Conservation (phyloP, 2,888 invertebrate genomes). For the Gastrophysa polygoni region DNA sequence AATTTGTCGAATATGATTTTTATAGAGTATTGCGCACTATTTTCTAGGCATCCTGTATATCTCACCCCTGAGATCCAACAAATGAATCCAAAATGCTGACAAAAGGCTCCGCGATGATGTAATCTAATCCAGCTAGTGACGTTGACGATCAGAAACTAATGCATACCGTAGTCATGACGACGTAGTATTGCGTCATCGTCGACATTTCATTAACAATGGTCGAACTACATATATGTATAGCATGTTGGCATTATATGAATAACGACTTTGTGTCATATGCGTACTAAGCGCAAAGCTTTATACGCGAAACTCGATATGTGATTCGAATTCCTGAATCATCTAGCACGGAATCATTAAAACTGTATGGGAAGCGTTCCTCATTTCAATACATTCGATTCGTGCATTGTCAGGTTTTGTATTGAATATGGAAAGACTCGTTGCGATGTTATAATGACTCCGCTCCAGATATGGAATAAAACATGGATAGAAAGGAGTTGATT, state of each 20-base stretch:
- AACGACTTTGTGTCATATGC: conserved; percentile 6
- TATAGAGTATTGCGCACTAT: no score
- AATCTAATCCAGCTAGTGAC: no score
- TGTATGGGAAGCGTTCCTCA: background rate
- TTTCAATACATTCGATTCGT: background rate
- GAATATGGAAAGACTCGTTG: background rate
- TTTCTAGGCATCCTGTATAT: no score
- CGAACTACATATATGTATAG: background rate
- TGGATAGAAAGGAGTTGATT: no score
- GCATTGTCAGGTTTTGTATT: background rate
- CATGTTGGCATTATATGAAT: no score
- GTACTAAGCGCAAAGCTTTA: background rate
- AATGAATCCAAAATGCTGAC: background rate
- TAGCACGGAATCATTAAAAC: background rate
- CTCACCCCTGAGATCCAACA: background rate
- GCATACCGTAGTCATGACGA: conserved; percentile 14
- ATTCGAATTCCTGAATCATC: conserved; percentile 5
- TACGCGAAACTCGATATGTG: conserved; percentile 5
- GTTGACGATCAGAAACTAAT: conserved; percentile 6
- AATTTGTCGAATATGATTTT: no score
- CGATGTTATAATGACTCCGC: no score
- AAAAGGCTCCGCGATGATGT: background rate
- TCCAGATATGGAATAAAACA: no score
- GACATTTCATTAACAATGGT: conserved; percentile 3
- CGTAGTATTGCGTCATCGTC: conserved; percentile 8